phyloP scores from a whole-genome alignment of 2,888 invertebrate species.

The Hydropsyche betteni region DNA sequence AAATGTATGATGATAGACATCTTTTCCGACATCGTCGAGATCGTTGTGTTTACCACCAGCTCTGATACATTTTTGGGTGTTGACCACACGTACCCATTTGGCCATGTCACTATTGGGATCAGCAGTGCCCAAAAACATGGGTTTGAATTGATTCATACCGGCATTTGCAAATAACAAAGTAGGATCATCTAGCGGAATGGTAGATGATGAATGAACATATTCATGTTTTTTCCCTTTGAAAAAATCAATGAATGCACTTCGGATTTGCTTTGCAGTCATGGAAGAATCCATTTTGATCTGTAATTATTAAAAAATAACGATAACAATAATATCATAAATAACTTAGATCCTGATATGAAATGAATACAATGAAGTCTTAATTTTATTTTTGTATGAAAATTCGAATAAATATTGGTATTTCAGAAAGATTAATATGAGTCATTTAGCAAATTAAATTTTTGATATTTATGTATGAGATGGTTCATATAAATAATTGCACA shows the following conservation, averaged over 20 bases:
- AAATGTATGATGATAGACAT: slow-evolving; percentile 99
- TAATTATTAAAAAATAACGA: too few species aligned
- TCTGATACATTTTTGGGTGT: slow-evolving; percentile 98
- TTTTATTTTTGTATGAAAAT: too few species aligned
- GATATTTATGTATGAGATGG: too few species aligned
- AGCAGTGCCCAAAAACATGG: slow-evolving; percentile 94
- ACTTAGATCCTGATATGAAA: too few species aligned
- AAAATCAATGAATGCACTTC: slow-evolving; percentile 88
- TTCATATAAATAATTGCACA: too few species aligned
- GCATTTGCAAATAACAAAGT: slow-evolving; percentile 98
- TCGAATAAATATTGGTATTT: too few species aligned
- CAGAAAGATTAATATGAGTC: too few species aligned
- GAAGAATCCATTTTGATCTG: slow-evolving; percentile 63
- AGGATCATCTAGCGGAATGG: slow-evolving; percentile 97
- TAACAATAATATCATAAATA: too few species aligned
- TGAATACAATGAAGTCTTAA: too few species aligned
- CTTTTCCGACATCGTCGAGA: slow-evolving; percentile 99
- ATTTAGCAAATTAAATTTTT: too few species aligned
- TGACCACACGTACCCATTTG: slow-evolving; percentile 86
- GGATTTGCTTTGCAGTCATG: slow-evolving; percentile 80
- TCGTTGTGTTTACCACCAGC: slow-evolving; percentile 99
- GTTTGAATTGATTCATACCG: slow-evolving; percentile 99
- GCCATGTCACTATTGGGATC: slow-evolving; percentile 97
- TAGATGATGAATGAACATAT: slow-evolving; percentile 97
- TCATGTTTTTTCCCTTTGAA: slow-evolving; percentile 87